Evolutionary conservation across 2,888 invertebrate species (phyloP), one percentile per base, ranked within the genome.

Genomic region (Sinodicranocentrus sp.): DNA sequence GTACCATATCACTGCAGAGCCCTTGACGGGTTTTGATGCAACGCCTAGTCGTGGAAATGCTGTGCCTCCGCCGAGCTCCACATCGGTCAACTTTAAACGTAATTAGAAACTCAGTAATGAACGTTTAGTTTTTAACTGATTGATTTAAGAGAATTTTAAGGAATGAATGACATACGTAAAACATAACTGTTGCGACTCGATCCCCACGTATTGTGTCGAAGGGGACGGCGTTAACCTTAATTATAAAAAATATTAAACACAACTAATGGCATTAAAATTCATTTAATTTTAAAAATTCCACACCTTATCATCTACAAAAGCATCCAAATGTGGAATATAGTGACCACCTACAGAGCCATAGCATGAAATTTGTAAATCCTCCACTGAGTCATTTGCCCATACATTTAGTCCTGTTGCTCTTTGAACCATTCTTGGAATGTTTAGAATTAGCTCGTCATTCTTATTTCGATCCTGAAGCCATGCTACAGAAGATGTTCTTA

Each of bases 311-410:
- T 33, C 33, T 10, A 88, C 85, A 23, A 90, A 84, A 44, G 88
- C 88, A 79, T 90, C 90, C 70, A 89, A 88, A 88, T 92, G 91
- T n/a, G 91, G 91, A 83, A 91, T 90, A 88, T 91, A 92, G 84
- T 91, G 91, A 19, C 92, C 92, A 48, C 91, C 91, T 23, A 91
- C 89, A 25, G 80, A 67, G 5, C 91, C 91, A 89, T 92, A 92
- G 85, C 91, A 91, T 8, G 90, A 90, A 63, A 91, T 89, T 89
- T 91, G 91, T 33, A 89, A 70, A 23, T 86, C 85, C 61, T 89
- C 88, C 17, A 89, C 65, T 88, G 87, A 76, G 88, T 90, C 5
- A 1, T 21, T 0, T 10, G 43, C 17, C 15, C 15, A 28, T 43
- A 88, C 88, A 43, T 89, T 88, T 2, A 91, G 87, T 1, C 90